Evolutionary conservation across 2,113 vertebrate species (phyloP).

Genomic region (Acanthochromis polyacanthus): DNA sequence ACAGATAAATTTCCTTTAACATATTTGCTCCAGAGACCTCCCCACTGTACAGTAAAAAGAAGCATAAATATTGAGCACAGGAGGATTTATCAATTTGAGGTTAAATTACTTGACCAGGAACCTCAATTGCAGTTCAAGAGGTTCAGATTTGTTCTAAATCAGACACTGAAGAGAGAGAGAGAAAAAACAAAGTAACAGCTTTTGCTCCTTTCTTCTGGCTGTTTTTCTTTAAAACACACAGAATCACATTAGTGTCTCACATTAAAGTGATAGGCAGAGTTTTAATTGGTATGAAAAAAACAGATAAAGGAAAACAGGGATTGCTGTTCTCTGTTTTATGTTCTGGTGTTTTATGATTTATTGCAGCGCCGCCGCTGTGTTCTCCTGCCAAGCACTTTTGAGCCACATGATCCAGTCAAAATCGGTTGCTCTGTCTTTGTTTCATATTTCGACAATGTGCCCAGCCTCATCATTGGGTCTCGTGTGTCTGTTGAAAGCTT

Average conservation of each 20-base stretch:
- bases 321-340: constrained; percentile 10
- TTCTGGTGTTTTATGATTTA: constrained; percentile 23
- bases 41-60: background rate
- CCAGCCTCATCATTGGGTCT: background rate
- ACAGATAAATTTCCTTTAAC: constrained; percentile 31
- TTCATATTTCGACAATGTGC: constrained; percentile 1
- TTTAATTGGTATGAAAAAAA: constrained; percentile 7
- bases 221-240: background rate
- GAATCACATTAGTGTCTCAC: background rate
- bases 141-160: background rate
- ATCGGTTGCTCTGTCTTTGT: constrained; percentile 12
- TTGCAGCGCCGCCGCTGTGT: constrained; percentile 10
- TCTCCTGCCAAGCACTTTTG: constrained; percentile 32
- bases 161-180: background rate
- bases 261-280: background rate
- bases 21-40: constrained; percentile 16
- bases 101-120: background rate
- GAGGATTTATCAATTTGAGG: background rate
- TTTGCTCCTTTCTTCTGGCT: background rate
- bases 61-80: constrained; percentile 10
- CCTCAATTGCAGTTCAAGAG: background rate
- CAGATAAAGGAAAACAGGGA: background rate
- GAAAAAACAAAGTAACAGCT: background rate
- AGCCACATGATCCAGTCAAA: constrained; percentile 11
- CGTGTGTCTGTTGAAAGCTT: constrained; percentile 10